Percentiles rank a stretch among this genome's conserved stretches.
Evolutionary conservation across 2,113 vertebrate species (phyloP).

Genomic region (Rutilus rutilus): DNA sequence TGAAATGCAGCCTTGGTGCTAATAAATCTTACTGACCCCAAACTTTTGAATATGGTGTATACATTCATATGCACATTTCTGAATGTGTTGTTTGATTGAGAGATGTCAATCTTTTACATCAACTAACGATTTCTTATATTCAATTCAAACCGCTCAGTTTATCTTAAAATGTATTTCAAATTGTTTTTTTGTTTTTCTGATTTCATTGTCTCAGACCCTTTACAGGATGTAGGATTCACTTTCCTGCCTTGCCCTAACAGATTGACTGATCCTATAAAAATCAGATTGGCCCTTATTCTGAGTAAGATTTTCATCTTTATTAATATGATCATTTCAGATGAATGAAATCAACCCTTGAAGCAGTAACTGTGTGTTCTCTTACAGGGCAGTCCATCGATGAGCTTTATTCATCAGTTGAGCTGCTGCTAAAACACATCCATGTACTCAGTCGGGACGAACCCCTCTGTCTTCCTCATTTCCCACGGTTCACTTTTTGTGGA

Average conservation of each 20-base stretch:
- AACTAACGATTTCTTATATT: not conserved
- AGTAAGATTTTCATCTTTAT: slow-evolving; percentile 27
- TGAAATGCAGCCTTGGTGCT: not conserved
- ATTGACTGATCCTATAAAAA: too few species aligned
- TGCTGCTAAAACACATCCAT: not conserved
- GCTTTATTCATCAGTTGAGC: slow-evolving; percentile 24
- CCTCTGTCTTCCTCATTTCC: slow-evolving; percentile 43
- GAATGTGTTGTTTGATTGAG: too few species aligned
- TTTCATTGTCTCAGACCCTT: slow-evolving; percentile 26
- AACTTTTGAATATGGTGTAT: not conserved
- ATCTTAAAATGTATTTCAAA: not conserved
- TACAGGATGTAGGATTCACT: slow-evolving; percentile 47
- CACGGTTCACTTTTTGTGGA: slow-evolving; percentile 43
- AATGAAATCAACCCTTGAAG: not conserved
- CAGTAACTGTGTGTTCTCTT: not conserved
- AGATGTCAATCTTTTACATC: not conserved
- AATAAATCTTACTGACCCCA: not conserved
- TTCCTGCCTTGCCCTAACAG: slow-evolving; percentile 36
- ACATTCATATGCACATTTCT: not conserved
- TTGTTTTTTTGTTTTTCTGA: not conserved
- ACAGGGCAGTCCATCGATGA: slow-evolving; percentile 41
- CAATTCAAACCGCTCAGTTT: not conserved
- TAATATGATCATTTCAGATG: not conserved
- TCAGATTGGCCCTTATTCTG: slow-evolving; percentile 31
- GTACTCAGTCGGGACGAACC: not conserved